Base-by-base conservation (phyloP, 1,140 invertebrate species). In the Holotrichia oblita region DNA sequence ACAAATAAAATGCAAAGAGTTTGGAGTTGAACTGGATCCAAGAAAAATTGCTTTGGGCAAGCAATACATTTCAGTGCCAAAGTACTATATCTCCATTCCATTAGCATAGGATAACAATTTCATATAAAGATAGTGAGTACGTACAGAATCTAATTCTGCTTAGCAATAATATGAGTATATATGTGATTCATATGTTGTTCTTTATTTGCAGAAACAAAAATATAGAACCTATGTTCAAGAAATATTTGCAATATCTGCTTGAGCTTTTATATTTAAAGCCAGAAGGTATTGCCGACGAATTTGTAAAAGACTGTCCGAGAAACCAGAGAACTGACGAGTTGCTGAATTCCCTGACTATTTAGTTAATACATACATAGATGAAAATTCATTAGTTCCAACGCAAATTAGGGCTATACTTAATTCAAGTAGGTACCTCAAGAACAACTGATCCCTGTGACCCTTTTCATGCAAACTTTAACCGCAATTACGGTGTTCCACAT, bases 231-330 rank as follows among this genome's bases (percentile, higher is more conserved):
- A n/a, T n/a, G n/a, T n/a, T n/a, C n/a, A n/a, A n/a, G n/a, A n/a
- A n/a, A n/a, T n/a, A n/a, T n/a, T n/a, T n/a, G 64, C 20, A 10
- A 69, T 22, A 22, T 22, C 73, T 74, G 4, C 0, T 4, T 40
- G 20, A 0, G 27, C 40, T 73, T 64, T 48, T 20, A 74, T 55
- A 78, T 73, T 44, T 73, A 20, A 14, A 7, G 34, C 64, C 64
- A 78, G 77, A 73, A 34, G 64, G 20, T 24, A 40, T 40, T 61
- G 77, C 76, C 79, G 80, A 81, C 76, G 44, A 75, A 81, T 81
- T 80, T 78, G 64, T 34, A 4, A 4, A 34, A 4, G 27, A 34
- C 4, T 34, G 27, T 34, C 8, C 42, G 9, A 48, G 59, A 64
- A 48, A 48, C 81, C 72, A 77, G 78, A 80, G 79, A 41, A 81